Base-by-base conservation (phyloP, 2,797 vertebrate genomes). In the Falco biarmicus region DNA sequence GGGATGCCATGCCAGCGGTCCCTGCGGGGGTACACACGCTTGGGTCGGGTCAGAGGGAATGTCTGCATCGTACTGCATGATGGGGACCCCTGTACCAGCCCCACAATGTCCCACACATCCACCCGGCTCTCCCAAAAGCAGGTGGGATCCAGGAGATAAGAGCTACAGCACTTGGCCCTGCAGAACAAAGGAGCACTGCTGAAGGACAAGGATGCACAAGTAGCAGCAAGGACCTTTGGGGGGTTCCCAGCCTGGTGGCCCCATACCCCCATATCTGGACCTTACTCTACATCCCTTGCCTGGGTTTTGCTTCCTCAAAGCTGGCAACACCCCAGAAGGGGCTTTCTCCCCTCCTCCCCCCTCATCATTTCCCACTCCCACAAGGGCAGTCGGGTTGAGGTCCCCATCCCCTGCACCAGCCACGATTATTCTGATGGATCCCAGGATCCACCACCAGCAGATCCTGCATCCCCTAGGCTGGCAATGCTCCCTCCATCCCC, bases 171-270 rank as follows among this genome's bases (percentile, higher is more conserved):
- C 61, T n/a, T 4, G 13, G 51, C 39, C 13, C 47, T 6, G 9
- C 1, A 2, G 57, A 37, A 26, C 6, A 47, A 53, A 2, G 54
- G 70, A 59, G 37, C 13, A 12, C 0, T 0, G 51, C 29, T 21
- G 20, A 45, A 68, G 59, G 53, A 69, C 0, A 3, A 74, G 43
- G 65, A 70, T 17, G 7, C 14, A 6, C 60, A 16, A 56, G 19
- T 7, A 9, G 11, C n/a, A 73, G 37, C 0, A 0, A 83, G 41
- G 16, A 54, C 10, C 56, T 39, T 29, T 22, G 8, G 25, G 16
- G 34, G 13, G 5, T 10, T 75, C 31, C 63, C 70, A 78, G 37
- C 41, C 39, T 50, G 31, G 8, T 50, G 31, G 84, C 18, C 4
- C 39, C 11, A 13, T 10, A 3, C 2, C 3, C 13, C 51, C 48